Percentiles rank a stretch among this genome's conserved stretches.
These are phyloP conservation scores for Agapetus fuscipes DNA, from an alignment of 2,888 invertebrate genomes.

Conservation along the genomic window DNA sequence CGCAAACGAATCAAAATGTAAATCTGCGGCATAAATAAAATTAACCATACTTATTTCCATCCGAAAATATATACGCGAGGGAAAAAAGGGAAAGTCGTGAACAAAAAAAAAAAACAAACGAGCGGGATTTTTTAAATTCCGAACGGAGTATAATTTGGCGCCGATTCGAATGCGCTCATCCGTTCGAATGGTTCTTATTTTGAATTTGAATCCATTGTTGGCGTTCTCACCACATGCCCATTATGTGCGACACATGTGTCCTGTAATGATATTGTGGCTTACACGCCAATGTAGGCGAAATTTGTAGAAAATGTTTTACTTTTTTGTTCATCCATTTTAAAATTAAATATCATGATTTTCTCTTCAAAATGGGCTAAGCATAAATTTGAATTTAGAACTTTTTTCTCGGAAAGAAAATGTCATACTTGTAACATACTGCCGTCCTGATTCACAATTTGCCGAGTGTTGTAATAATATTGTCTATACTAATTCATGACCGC, in stretches of 20 bases:
- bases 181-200: slow-evolving; percentile 18
- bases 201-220: slow-evolving; percentile 14
- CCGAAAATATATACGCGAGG: slow-evolving; percentile 6
- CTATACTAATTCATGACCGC: too few relatives aligned
- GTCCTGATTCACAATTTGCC: too few relatives aligned
- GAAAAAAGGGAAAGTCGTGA: not conserved
- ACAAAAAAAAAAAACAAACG: not conserved
- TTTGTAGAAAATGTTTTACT: too few relatives aligned
- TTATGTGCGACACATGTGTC: too few relatives aligned
- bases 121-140: slow-evolving; percentile 16
- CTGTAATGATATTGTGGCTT: slow-evolving; percentile 1
- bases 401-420: too few relatives aligned
- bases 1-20: slow-evolving; percentile 17
- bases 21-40: slow-evolving; percentile 13
- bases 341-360: too few relatives aligned
- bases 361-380: too few relatives aligned
- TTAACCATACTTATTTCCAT: slow-evolving; percentile 14
- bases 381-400: too few relatives aligned
- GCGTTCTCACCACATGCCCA: slow-evolving; percentile 4
- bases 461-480: too few relatives aligned
- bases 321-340: too few relatives aligned
- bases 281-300: slow-evolving; percentile 1
- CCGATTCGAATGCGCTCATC: slow-evolving; percentile 18
- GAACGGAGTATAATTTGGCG: slow-evolving; percentile 15
- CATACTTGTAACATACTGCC: too few relatives aligned